Evolutionary conservation across 2,888 invertebrate genomes (phyloP), one percentile per base, ranked within the genome.

Genomic region (Charanyca ferruginea): DNA sequence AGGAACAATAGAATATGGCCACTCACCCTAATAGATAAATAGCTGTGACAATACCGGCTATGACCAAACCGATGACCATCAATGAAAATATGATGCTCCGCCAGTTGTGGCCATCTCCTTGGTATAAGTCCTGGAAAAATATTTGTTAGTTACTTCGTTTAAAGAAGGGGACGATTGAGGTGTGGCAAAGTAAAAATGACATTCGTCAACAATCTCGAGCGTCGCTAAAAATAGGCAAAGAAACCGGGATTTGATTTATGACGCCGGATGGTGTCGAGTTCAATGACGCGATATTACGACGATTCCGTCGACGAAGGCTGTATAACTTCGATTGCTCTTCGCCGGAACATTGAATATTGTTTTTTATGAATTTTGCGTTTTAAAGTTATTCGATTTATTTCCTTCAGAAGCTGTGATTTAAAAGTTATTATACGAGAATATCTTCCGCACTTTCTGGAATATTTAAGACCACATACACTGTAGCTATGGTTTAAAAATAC

Each of bases 61-160:
- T 98, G 87, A 98, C 98, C 94, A 97, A 96, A 91, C 98, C 97
- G 94, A 98, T 98, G 91, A 98, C 98, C 95, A 98, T 96, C 91
- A 98, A 96, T 78, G 98, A 98, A 93, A 98, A 97, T 91, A 98
- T 96, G 89, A 98, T 98, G 91, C 98, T 98, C 92, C 97, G 97
- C 98, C 98, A 98, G 93, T 98, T 98, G 96, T 98, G 98, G 77
- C 98, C 98, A 92, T 98, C 98, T 83, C 96, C 97, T 79, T 97
- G 96, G 91, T 98, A 97, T 91, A 98, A 96, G 92, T 98, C 98
- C 97, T 97, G 95, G 25, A 80, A 77, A 67, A 66, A 71, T 25
- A 75, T 66, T 57, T 57, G 42, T 59, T 52, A 13, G 32, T 61
- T 58, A 44, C 42, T 44, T 20, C 49, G 57, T 63, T 42, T 73